phyloP scores from a whole-genome alignment of 1,140 invertebrate genomes.

The Phymorhynchus buccinoides region DNA sequence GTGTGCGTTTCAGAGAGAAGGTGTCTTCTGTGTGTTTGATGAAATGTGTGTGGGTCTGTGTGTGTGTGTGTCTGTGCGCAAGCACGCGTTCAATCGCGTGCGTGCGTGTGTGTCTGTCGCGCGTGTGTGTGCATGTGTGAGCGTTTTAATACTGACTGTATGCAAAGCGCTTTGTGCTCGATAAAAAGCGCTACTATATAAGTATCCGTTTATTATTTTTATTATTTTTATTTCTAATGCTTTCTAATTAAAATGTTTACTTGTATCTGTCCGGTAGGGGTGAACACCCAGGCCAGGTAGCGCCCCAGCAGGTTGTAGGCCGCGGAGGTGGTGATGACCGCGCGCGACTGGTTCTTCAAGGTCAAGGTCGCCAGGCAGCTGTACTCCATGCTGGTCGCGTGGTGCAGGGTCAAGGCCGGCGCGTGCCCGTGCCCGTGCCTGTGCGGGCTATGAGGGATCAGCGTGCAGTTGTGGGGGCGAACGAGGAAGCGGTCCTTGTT shows the following conservation, averaged over 20 bases:
- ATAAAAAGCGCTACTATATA: too few species aligned
- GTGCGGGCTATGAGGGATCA: neutral
- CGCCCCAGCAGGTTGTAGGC: conserved; percentile 38
- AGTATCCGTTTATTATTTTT: too few species aligned
- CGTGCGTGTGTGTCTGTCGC: too few species aligned
- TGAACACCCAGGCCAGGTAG: conserved; percentile 53
- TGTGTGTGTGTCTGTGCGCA: too few species aligned
- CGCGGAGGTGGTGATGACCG: conserved; percentile 45
- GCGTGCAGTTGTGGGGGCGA: conserved; percentile 39
- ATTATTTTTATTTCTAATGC: too few species aligned
- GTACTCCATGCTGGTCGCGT: conserved; percentile 38
- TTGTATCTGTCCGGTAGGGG: conserved; percentile 40
- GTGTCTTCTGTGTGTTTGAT: too few species aligned
- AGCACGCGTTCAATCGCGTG: too few species aligned
- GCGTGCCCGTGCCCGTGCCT: neutral
- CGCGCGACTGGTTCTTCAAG: conserved; percentile 47
- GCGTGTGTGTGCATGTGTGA: too few species aligned
- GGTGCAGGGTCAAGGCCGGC: neutral
- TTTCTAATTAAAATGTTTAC: neutral
- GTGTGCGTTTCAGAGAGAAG: too few species aligned
- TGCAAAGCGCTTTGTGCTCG: too few species aligned
- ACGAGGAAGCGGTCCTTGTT: conserved; percentile 42
- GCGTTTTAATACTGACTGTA: too few species aligned
- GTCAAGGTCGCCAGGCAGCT: conserved; percentile 52
- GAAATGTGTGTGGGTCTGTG: too few species aligned